Evolutionary conservation across 2,113 vertebrate species (phyloP), one percentile per base, ranked within the genome.

Genomic region (Trogon melanurus): DNA sequence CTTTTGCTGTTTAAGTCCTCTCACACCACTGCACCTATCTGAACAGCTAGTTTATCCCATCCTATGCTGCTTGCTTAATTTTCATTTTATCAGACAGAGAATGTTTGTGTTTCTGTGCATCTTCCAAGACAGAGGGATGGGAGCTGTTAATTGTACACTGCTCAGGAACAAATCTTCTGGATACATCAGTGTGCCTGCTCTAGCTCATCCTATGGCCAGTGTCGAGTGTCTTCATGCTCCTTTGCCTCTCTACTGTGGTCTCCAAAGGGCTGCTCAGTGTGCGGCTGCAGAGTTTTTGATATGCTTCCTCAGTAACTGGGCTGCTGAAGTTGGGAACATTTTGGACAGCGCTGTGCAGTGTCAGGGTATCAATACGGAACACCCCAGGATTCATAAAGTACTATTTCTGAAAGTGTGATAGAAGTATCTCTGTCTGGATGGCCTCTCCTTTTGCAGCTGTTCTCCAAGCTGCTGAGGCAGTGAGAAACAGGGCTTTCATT

Each of bases 121-220:
- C 50, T 82, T 70, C 19, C 32, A 41, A 78, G 48, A 9, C 21
- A 60, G 45, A 65, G 11, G 18, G 32, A 30, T 64, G 30, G 38
- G 58, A 83, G 15, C 51, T 79, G 23, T 27, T 61, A 57, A 54
- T 75, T 0, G 0, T 32, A 2, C 22, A 26, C 62, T 64, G 53
- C 57, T 51, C 47, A 47, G 15, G 36, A 70, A 7, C 8, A 38
- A 45, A 4, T n/a, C 22, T 58, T 27, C 23, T 86, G 45, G 58
- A 14, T 57, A 5, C 22, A 15, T 20, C 9, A 1, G 0, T 36
- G 27, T 5, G 2, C 13, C 6, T 3, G 2, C 10, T 73, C 23
- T 44, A 30, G 47, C 34, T 90, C 1, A 2, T 34, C 9, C 60
- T 44, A 8, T 16, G 23, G 38, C 38, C 17, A 7, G 26, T 45